phyloP scores from a whole-genome alignment of 1,140 invertebrate species.

The Psix sp. region DNA sequence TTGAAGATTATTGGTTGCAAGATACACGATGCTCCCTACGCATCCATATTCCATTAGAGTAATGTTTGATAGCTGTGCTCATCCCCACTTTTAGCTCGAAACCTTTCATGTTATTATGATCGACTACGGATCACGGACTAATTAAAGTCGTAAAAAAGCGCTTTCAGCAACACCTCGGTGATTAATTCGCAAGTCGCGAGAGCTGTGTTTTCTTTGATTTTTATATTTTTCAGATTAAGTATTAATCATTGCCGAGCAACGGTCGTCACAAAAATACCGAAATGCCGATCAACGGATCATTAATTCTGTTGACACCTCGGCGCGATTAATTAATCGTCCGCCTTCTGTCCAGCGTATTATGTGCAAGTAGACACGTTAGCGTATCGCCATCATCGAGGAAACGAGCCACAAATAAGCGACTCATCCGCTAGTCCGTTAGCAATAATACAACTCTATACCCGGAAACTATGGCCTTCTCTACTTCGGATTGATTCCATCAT shows the following conservation, averaged over 20 bases:
- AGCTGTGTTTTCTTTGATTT: slow-evolving; percentile 21
- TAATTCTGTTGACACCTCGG: slow-evolving; percentile 57
- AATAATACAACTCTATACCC: too few species aligned
- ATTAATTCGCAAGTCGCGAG: slow-evolving; percentile 18
- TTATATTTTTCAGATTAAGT: slow-evolving; percentile 33
- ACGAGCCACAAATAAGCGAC: slow-evolving; percentile 30
- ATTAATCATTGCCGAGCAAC: slow-evolving; percentile 36
- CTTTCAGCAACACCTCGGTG: slow-evolving; percentile 32
- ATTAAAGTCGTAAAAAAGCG: slow-evolving; percentile 31
- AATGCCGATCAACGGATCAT: slow-evolving; percentile 37
- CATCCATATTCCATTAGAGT: slow-evolving; percentile 43
- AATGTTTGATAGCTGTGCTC: slow-evolving; percentile 8
- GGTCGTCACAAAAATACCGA: slow-evolving; percentile 21
- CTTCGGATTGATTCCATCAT: slow-evolving; percentile 55
- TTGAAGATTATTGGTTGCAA: slow-evolving; percentile 57
- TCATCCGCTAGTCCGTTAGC: slow-evolving; percentile 49
- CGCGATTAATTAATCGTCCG: slow-evolving; percentile 55
- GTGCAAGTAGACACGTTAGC: slow-evolving; percentile 23
- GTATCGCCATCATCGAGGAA: slow-evolving; percentile 23
- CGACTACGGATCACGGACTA: slow-evolving; percentile 19
- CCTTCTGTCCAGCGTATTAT: slow-evolving; percentile 35
- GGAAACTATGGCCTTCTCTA: too few species aligned
- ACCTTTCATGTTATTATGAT: too few species aligned
- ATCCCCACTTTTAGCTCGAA: neutral
- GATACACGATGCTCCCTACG: slow-evolving; percentile 31